These are phyloP conservation scores for Halocaridina rubra DNA, from an alignment of 2,888 invertebrate genomes.

Conservation along the genomic window DNA sequence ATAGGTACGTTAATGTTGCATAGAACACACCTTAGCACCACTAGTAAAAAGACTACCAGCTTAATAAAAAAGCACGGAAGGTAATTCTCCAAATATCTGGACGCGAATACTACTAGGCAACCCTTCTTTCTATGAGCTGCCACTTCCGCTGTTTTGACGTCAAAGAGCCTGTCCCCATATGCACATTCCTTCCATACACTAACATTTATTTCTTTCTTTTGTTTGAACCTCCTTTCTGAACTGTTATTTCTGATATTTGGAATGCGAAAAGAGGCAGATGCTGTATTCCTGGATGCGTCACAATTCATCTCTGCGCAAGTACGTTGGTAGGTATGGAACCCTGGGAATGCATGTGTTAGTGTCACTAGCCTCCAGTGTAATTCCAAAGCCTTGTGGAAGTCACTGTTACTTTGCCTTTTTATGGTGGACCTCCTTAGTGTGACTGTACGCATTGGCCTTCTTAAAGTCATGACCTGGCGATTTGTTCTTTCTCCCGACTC, in stretches of 20 bases:
- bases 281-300: not conserved
- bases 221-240: not conserved
- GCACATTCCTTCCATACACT: constrained; percentile 26
- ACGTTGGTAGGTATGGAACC: no score
- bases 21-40: not conserved
- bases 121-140: not conserved
- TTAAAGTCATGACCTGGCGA: not conserved
- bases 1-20: not conserved
- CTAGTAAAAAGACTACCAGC: not conserved
- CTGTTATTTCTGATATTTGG: no score
- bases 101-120: not conserved
- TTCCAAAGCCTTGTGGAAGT: not conserved
- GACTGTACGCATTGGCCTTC: no score
- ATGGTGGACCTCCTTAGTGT: not conserved
- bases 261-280: no score
- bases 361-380: not conserved
- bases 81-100: not conserved
- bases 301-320: no score
- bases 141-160: not conserved
- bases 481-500: not conserved
- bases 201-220: constrained; percentile 2
- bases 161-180: constrained; percentile 3
- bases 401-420: not conserved
- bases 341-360: no score
- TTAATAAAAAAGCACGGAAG: not conserved